Base-by-base conservation (phyloP, 2,113 vertebrate genomes). In the Pagrus major region DNA sequence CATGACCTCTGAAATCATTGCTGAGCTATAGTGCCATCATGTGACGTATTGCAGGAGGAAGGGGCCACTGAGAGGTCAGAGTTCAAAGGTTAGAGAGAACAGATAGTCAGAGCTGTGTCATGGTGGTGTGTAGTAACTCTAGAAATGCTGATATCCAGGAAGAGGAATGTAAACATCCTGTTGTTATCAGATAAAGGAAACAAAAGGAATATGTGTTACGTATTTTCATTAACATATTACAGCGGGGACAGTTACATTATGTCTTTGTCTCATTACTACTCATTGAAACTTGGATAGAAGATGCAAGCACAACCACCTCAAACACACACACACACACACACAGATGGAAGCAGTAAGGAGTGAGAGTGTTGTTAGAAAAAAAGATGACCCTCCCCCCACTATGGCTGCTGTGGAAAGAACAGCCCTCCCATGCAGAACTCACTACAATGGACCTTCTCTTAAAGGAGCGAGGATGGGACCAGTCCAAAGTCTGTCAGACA, bases 401-500 rank as follows among this genome's bases (percentile, higher is more conserved):
- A 42, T 49, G 52, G 77, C 75, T 83, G 71, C 49, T 71, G 80
- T 68, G 75, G 91, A 90, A 47, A 67, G 47, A 85, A 68, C 70
- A 85, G 81, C 72, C 56, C 76, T 71, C 39, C 41, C 90, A 91
- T 85, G 85, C 79, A 88, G 64, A 90, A 95, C 93, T 94, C 93
- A 94, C 94, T 94, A 92, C 61, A 89, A 93, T 90, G 87, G 93
- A 93, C 93, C 91, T 83, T 92, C 93, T 94, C 81, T 84, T 95
- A 94, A 84, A 92, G 92, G 89, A 86, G 81, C 76, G 78, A 76
- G 78, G 84, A 20, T 61, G 33, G 73, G 88, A 88, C 67, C 77
- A 83, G 71, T 92, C 91, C 91, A 91, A 73, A 73, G 83, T 94
- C 93, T 94, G 93, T 88, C 88, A 90, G 81, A 93, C 83, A 85